Base-by-base conservation (phyloP, 2,888 invertebrate genomes). In the Opisthograptis luteolata region DNA sequence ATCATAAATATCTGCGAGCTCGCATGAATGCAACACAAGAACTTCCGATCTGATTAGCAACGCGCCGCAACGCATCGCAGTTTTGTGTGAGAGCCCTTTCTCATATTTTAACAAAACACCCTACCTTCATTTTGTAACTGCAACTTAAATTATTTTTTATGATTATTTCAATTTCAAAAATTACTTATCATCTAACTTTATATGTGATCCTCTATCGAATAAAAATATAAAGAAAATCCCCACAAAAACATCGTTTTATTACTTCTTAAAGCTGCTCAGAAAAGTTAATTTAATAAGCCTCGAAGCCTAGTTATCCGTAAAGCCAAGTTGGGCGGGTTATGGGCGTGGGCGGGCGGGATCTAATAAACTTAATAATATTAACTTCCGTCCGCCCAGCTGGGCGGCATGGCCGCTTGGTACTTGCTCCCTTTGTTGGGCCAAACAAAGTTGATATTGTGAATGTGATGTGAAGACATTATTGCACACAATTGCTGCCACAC, bases 291-390 rank as follows among this genome's bases (percentile, higher is more conserved):
- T 58, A 51, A 60, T 60, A 60, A 58, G 45, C 57, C 35, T 49
- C 5, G 25, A 20, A 49, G 37, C 40, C 44, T 30, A 45, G 44
- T 44, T 35, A 51, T 57, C 56, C 45, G 36, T 14, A 25, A 32
- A 39, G 37, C 50, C 50, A 28, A 32, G 43, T 41, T 55, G 60
- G 62, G 60, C 62, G 66, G 58, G 55, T 48, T 39, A 39, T 30
- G 62, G 59, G 61, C 62, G 65, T 53, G 69, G 66, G 72, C 66
- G 66, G 60, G 55, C 53, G 60, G 59, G 34, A 51, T 55, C 48
- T 61, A 56, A 61, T 61, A 61, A 61, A 56, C 61, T 62, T 62
- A 62, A 62, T 58, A 55, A 55, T 53, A 62, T 62, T 62, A 62
- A 45, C 49, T 50, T 48, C 56, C 60, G 45, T 42, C 64, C 64